Conservation (phyloP, 2,888 invertebrate genomes). For the Nomada fucata region DNA sequence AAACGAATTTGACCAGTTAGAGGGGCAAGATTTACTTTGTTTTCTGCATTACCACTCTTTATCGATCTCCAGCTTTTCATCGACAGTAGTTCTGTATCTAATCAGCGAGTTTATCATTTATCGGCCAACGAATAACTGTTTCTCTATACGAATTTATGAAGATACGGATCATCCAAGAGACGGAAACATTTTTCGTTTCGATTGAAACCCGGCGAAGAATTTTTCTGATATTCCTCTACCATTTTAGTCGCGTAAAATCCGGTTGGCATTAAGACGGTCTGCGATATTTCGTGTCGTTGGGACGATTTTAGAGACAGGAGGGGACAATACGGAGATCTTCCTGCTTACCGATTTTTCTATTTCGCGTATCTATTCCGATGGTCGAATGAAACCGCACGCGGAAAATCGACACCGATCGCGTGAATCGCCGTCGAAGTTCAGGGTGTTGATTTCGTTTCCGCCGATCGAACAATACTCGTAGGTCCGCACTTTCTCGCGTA, state of each 20-base stretch:
- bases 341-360: slow-evolving; percentile 28
- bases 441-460: slow-evolving; percentile 59
- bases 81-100: slow-evolving; percentile 59
- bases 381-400: slow-evolving; percentile 40
- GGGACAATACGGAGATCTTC: neutral
- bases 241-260: too few species aligned
- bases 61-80: slow-evolving; percentile 17
- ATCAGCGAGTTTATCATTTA: slow-evolving; percentile 58
- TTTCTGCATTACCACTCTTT: neutral
- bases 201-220: neutral
- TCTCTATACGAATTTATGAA: neutral
- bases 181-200: neutral
- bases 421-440: slow-evolving; percentile 46
- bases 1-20: too few species aligned
- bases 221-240: neutral
- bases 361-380: slow-evolving; percentile 35
- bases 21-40: neutral
- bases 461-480: slow-evolving; percentile 38
- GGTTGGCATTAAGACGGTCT: too few species aligned
- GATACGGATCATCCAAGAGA: neutral
- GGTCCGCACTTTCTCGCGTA: slow-evolving; percentile 48
- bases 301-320: neutral
- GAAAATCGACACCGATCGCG: slow-evolving; percentile 57
- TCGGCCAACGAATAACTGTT: slow-evolving; percentile 18
- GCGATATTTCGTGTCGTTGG: neutral